phyloP scores from a whole-genome alignment of 2,888 invertebrate genomes.

The Idaea biselata region DNA sequence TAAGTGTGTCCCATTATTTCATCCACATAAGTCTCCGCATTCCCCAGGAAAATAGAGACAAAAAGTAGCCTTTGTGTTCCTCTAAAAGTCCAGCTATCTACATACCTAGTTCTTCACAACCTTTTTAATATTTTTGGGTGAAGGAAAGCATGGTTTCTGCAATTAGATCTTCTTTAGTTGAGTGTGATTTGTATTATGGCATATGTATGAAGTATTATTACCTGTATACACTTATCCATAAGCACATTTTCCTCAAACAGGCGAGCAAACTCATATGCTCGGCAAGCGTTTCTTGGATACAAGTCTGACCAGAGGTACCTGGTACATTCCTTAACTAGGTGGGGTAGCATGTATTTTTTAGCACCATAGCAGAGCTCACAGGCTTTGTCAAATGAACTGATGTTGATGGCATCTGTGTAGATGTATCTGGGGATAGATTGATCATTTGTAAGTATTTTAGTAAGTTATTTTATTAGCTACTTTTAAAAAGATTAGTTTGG shows the following conservation, averaged over 20 bases:
- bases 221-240: slow-evolving; percentile 90
- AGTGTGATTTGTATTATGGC: no score
- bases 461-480: no score
- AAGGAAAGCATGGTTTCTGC: no score
- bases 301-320: slow-evolving; percentile 91
- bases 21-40: no score
- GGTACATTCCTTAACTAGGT: slow-evolving; percentile 90
- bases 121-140: no score
- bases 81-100: neutral
- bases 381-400: slow-evolving; percentile 91
- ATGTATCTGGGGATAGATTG: slow-evolving; percentile 81
- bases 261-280: slow-evolving; percentile 92
- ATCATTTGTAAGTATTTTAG: no score
- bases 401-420: slow-evolving; percentile 89
- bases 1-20: no score
- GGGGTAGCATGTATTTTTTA: slow-evolving; percentile 93
- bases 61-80: neutral
- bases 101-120: no score
- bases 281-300: slow-evolving; percentile 89
- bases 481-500: no score
- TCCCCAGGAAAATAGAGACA: neutral
- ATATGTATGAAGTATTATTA: slow-evolving; percentile 37
- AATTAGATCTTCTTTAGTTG: no score
- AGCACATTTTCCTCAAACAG: slow-evolving; percentile 90
- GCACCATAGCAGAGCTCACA: slow-evolving; percentile 93